Conservation (phyloP, 2,797 vertebrate genomes). For the Acanthopagrus latus region DNA sequence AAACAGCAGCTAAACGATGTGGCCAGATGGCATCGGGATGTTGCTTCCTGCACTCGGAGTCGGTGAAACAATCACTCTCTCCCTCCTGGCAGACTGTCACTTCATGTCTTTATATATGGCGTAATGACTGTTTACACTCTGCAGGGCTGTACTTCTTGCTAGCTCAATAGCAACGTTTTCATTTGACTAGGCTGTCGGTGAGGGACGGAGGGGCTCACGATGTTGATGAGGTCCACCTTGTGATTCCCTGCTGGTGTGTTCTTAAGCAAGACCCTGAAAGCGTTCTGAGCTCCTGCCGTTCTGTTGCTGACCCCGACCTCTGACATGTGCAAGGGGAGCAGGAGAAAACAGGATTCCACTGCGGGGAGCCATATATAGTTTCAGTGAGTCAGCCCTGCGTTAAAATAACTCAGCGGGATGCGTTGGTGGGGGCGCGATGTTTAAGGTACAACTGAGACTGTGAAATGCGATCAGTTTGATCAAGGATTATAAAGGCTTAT, state of each 20-base stretch:
- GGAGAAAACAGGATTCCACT: conserved; percentile 30
- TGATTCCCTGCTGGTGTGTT: conserved; percentile 6
- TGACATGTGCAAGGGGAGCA: conserved; percentile 10
- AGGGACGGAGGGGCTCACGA: neutral
- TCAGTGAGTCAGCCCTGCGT: neutral
- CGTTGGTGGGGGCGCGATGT: neutral
- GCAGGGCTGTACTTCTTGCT: conserved; percentile 24
- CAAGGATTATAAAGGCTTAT: neutral
- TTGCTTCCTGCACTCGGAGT: conserved; percentile 46
- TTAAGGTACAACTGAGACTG: neutral
- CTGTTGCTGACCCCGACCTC: conserved; percentile 20
- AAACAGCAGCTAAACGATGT: conserved; percentile 48
- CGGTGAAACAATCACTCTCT: conserved; percentile 44
- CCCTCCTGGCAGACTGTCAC: conserved; percentile 48
- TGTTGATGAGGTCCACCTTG: conserved; percentile 9
- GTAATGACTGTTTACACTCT: conserved; percentile 45
- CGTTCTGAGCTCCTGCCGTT: neutral
- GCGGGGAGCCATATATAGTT: conserved; percentile 1
- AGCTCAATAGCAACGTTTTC: conserved; percentile 27
- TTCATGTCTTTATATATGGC: conserved; percentile 47
- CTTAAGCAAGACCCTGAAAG: conserved; percentile 10
- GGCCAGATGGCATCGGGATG: conserved; percentile 67
- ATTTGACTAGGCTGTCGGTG: conserved; percentile 14
- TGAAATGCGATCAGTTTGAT: neutral
- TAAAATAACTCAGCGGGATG: neutral